A percentile compares a stretch with the other conserved stretches of the same genome.
Evolutionary conservation across 2,113 vertebrate genomes (phyloP).

Genomic region (Mystacornis crossleyi): DNA sequence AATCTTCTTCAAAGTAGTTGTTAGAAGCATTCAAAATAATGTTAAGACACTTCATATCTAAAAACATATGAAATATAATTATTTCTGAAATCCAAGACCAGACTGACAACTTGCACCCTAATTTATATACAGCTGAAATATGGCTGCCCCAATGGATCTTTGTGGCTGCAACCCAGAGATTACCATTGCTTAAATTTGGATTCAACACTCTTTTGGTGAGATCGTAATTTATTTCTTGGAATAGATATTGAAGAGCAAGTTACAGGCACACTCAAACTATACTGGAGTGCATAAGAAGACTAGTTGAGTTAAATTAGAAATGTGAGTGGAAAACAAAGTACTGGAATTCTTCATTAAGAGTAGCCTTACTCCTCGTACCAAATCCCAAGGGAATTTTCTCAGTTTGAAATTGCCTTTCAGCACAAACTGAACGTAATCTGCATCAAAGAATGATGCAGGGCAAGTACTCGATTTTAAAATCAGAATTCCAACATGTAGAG

Average conservation of each 20-base stretch:
- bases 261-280: not conserved
- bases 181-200: not conserved
- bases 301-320: not conserved
- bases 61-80: not conserved
- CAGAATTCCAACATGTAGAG: not conserved
- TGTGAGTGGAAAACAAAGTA: not conserved
- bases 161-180: not conserved
- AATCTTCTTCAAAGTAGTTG: not conserved
- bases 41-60: not conserved
- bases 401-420: not conserved
- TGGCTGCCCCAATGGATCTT: not conserved
- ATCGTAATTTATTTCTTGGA: not conserved
- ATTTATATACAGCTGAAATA: not conserved
- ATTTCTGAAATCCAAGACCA: not conserved
- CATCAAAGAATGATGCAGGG: not conserved
- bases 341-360: not conserved
- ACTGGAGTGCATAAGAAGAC: not conserved
- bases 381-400: not conserved
- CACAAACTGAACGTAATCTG: not conserved
- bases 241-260: not conserved
- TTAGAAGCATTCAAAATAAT: not conserved
- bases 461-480: not conserved
- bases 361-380: not conserved
- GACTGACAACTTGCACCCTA: not conserved
- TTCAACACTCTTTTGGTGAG: not conserved